Conservation (phyloP, 2,113 vertebrate genomes). For the Microcebus jonahi region DNA sequence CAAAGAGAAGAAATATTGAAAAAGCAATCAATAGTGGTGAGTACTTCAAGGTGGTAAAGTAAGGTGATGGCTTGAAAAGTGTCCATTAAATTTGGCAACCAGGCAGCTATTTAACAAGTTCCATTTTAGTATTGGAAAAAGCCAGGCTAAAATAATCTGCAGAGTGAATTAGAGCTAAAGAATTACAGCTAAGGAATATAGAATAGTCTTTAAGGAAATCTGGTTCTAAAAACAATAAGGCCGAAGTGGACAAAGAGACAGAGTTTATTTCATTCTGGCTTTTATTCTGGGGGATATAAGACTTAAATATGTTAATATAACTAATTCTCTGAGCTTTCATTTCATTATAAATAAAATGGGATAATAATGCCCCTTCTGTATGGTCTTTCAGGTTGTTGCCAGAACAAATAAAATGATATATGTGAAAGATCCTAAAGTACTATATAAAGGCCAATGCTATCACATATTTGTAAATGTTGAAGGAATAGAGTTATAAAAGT, state of each 20-base stretch:
- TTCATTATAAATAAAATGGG: neutral
- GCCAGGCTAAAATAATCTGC: neutral
- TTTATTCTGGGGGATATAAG: conserved; percentile 18
- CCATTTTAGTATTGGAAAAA: neutral
- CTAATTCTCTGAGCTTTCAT: neutral
- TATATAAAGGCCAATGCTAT: neutral
- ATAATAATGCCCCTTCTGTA: neutral
- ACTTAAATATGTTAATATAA: neutral
- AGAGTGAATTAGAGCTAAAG: neutral
- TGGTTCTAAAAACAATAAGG: neutral
- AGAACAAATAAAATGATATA: conserved; percentile 22
- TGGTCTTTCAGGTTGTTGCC: neutral
- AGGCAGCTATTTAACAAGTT: neutral
- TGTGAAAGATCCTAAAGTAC: neutral
- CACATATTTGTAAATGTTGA: conserved; percentile 14
- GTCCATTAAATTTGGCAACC: neutral
- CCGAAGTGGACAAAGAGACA: neutral
- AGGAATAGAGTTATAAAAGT: conserved; percentile 14
- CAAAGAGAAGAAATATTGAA: neutral
- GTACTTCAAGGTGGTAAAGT: neutral
- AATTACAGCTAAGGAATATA: neutral
- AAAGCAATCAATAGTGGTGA: neutral
- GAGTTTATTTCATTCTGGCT: neutral
- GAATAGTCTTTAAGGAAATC: neutral
- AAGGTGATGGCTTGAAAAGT: neutral